phyloP scores from a whole-genome alignment of 2,888 invertebrate species.

The Chironomus riparius region DNA sequence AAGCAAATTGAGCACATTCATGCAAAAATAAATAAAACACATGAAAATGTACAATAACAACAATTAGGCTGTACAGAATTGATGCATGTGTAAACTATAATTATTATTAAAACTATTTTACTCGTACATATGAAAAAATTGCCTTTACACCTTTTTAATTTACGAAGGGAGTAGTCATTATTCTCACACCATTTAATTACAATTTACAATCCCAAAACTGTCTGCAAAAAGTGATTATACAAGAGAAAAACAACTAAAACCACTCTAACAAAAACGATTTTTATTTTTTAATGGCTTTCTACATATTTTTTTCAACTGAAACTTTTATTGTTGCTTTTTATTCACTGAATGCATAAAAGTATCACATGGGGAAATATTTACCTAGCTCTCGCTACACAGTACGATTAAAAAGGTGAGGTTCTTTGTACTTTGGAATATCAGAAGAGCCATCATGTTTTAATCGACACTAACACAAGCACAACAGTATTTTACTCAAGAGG shows the following conservation, averaged over 20 bases:
- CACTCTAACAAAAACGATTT: constrained; percentile 10
- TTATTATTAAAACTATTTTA: not conserved
- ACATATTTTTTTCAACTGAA: not conserved
- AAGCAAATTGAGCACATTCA: not conserved
- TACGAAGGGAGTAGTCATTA: not conserved
- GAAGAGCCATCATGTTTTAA: constrained; percentile 4
- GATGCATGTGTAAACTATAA: not conserved
- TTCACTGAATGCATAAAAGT: not conserved
- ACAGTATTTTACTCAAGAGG: not conserved
- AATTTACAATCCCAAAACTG: constrained; percentile 4
- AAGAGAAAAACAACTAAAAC: not conserved
- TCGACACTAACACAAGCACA: not conserved
- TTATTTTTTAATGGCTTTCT: constrained; percentile 2
- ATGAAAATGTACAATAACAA: no score
- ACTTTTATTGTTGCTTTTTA: not conserved
- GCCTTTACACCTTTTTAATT: constrained; percentile 8
- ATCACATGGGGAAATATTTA: not conserved
- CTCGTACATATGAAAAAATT: not conserved
- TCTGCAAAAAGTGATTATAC: constrained; percentile 8
- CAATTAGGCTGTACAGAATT: no score
- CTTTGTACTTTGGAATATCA: not conserved
- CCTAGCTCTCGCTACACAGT: not conserved
- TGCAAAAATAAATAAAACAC: not conserved
- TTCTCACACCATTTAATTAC: not conserved
- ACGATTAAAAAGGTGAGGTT: not conserved